Percentiles rank a stretch among this genome's conserved stretches.
phyloP scores from a whole-genome alignment of 2,113 vertebrate genomes.

The Ictidomys tridecemlineatus region DNA sequence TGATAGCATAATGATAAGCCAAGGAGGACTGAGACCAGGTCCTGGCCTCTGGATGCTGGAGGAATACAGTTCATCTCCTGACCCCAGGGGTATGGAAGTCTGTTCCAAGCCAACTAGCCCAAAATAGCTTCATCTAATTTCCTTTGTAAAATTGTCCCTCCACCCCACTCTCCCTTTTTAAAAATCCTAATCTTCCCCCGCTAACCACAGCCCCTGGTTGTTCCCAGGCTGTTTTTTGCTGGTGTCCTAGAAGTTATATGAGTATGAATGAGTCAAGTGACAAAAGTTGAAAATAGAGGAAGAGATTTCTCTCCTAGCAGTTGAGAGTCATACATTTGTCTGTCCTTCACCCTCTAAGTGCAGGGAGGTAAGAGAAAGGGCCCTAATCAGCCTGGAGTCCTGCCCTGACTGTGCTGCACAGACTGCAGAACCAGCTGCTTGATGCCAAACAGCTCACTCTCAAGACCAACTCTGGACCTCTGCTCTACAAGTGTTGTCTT shows the following conservation, averaged over 20 bases:
- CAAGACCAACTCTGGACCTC: conserved; percentile 35
- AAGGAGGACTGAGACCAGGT: background rate
- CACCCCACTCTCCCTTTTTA: background rate
- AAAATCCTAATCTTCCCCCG: background rate
- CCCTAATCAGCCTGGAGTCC: background rate
- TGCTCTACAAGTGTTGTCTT: background rate
- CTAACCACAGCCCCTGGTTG: background rate
- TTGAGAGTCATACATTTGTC: background rate
- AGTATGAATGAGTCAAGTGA: conserved; percentile 29
- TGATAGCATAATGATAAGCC: background rate
- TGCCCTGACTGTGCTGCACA: background rate
- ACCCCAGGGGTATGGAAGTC: background rate
- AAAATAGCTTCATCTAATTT: conserved; percentile 49
- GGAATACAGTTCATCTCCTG: background rate
- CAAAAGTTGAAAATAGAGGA: background rate
- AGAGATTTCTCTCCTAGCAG: background rate
- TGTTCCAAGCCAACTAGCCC: conserved; percentile 48
- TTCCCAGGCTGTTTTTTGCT: conserved; percentile 28
- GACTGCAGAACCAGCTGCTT: background rate
- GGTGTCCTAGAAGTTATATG: conserved; percentile 32
- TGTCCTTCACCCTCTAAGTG: background rate
- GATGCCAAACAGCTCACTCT: background rate
- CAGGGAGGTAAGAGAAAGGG: background rate
- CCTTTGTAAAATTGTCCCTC: conserved; percentile 37
- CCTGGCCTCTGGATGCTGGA: conserved; percentile 8